Evolutionary conservation across 2,888 invertebrate genomes (phyloP).

Genomic region (Trimorus sp.): DNA sequence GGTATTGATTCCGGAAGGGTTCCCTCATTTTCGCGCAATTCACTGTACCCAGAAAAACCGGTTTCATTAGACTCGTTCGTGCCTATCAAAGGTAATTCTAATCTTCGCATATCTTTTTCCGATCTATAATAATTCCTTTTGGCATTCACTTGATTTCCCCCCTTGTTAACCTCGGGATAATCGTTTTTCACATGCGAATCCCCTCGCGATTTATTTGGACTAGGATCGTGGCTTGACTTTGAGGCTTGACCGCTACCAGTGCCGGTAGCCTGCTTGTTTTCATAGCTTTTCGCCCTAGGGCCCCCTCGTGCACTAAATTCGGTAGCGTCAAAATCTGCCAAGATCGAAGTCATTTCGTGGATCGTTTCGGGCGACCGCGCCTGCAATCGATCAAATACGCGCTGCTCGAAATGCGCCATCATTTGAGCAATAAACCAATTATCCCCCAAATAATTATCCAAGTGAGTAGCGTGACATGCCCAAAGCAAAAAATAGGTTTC

Average conservation of each 20-base stretch:
- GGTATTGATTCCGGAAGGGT: slow-evolving; percentile 1
- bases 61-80: neutral
- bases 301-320: neutral
- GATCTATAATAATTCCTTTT: too few relatives aligned
- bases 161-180: too few relatives aligned
- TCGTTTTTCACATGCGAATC: too few relatives aligned
- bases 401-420: slow-evolving; percentile 1
- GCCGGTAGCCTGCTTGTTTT: neutral
- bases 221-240: too few relatives aligned
- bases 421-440: neutral
- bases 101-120: too few relatives aligned
- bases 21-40: neutral
- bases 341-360: slow-evolving; percentile 5
- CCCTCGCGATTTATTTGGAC: too few relatives aligned
- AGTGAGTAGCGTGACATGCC: slow-evolving; percentile 6
- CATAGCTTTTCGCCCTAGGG: neutral
- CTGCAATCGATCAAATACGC: slow-evolving; percentile 4
- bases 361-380: neutral
- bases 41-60: neutral
- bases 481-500: neutral
- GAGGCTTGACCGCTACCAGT: too few relatives aligned
- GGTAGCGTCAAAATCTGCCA: slow-evolving; percentile 5
- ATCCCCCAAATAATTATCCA: slow-evolving; percentile 20
- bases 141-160: too few relatives aligned
- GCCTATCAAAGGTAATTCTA: too few relatives aligned